Evolutionary conservation across 1,140 invertebrate genomes (phyloP), one percentile per base, ranked within the genome.

Genomic region (Steinernema feltiae): DNA sequence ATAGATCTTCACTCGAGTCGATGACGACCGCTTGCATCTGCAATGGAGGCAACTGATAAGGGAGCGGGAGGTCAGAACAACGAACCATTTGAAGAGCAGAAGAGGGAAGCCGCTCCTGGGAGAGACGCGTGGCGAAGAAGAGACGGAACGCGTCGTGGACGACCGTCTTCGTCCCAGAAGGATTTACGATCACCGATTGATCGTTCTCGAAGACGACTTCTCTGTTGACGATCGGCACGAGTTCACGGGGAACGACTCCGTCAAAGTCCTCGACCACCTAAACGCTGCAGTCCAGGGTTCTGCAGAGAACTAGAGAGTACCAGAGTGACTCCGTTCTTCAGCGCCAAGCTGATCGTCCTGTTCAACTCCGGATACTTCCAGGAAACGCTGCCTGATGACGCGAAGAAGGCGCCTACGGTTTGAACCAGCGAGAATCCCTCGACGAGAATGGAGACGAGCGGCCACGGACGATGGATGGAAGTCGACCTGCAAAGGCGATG

Each of bases 181-280:
- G 53, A 27, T 15, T 63, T 21, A n/a, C 24, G 7, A 63, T 63
- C 53, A 27, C 3, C 15, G 53, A 15, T 63, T 63, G 53, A 3
- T 63, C 53, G 53, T 63, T 63, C 53, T 63, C 53, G 24, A 63
- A 63, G 53, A 27, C 53, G 53, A 63, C 53, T 27, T 63, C 53
- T 3, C 53, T 7, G 24, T 7, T 3, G 24, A 63, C 3, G 12
- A 63, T 27, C 53, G 53, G 53, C 2, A 63, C 7, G 24, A 63
- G 53, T 3, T 15, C 53, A 3, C 53, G 12, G 12, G 53, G 53
- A 3, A 63, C 24, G 12, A 63, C 53, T 15, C 53, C 53, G 53
- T 63, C 53, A 21, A 63, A 63, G 24, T 63, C 53, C 24, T 63
- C 24, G 12, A 63, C 53, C 53, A 63, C 53, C 41, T 46, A n/a